Percentiles rank a stretch among this genome's conserved stretches.
Conservation (phyloP, 2,113 vertebrate genomes). For the Sinocyclocheilus anophthalmus region DNA sequence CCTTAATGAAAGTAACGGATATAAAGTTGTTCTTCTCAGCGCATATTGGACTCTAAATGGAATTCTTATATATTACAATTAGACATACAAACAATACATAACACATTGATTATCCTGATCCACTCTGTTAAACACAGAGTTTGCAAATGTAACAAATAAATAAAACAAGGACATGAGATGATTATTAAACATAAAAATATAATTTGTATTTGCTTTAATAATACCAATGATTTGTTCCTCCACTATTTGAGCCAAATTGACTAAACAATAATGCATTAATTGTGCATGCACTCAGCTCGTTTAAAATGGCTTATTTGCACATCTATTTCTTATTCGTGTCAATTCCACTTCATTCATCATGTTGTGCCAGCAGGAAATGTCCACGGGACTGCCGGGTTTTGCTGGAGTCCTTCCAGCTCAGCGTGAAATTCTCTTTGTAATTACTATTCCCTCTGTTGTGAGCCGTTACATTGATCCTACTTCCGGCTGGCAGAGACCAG, state of each 20-base stretch:
- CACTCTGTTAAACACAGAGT: not conserved
- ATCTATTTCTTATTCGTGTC: slow-evolving; percentile 77
- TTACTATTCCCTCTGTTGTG: slow-evolving; percentile 42
- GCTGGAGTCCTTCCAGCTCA: slow-evolving; percentile 31
- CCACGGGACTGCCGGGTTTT: slow-evolving; percentile 51
- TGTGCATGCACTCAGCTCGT: slow-evolving; percentile 75
- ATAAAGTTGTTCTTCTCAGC: not conserved
- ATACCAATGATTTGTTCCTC: no score
- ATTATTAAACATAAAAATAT: no score
- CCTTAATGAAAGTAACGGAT: not conserved
- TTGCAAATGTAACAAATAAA: no score
- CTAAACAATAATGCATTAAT: slow-evolving; percentile 70
- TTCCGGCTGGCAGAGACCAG: slow-evolving; percentile 20
- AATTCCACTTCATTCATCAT: slow-evolving; percentile 68
- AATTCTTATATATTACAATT: not conserved
- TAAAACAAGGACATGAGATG: no score
- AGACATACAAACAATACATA: not conserved
- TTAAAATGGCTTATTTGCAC: slow-evolving; percentile 74
- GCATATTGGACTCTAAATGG: not conserved
- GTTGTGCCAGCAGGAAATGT: slow-evolving; percentile 54
- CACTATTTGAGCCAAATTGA: slow-evolving; percentile 44
- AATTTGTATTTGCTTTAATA: no score
- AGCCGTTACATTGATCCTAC: slow-evolving; percentile 33
- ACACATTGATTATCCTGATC: not conserved
- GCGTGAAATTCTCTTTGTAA: slow-evolving; percentile 47